Conservation (phyloP, 2,113 vertebrate species). For the Prolemur simus region DNA sequence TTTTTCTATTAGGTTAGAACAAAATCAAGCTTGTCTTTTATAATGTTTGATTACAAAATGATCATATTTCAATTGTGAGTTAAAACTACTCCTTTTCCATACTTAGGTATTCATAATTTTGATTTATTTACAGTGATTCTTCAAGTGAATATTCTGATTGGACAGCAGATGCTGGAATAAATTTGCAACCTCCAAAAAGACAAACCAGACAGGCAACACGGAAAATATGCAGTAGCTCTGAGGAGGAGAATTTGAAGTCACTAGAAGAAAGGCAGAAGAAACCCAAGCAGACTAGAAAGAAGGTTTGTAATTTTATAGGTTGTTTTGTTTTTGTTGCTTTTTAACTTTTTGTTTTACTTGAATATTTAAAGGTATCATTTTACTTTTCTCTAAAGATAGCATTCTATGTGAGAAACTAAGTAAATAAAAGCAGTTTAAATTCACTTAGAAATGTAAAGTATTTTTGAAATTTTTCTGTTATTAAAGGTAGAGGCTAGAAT, state of each 20-base stretch:
- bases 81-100: not conserved
- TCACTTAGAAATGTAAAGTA: not conserved
- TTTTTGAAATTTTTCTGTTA: not conserved
- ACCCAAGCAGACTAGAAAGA: constrained; percentile 91
- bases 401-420: constrained; percentile 6
- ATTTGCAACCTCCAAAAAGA: constrained; percentile 97
- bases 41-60: constrained; percentile 32
- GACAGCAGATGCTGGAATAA: constrained; percentile 98
- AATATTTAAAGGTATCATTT: constrained; percentile 14
- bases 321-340: not conserved
- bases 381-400: constrained; percentile 31
- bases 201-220: constrained; percentile 89
- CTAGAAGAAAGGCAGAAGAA: constrained; percentile 89
- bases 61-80: not conserved
- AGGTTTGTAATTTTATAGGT: constrained; percentile 80
- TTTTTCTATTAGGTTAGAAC: not conserved
- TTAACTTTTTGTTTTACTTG: not conserved
- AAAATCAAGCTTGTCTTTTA: constrained; percentile 37
- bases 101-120: constrained; percentile 27
- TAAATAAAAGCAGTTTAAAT: not conserved
- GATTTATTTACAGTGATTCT: constrained; percentile 87
- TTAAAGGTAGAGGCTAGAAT: not conserved
- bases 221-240: constrained; percentile 92
- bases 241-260: constrained; percentile 91
- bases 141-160: constrained; percentile 99